These are phyloP conservation scores for Okapia johnstoni DNA, from an alignment of 2,113 vertebrate genomes.

Conservation along the genomic window DNA sequence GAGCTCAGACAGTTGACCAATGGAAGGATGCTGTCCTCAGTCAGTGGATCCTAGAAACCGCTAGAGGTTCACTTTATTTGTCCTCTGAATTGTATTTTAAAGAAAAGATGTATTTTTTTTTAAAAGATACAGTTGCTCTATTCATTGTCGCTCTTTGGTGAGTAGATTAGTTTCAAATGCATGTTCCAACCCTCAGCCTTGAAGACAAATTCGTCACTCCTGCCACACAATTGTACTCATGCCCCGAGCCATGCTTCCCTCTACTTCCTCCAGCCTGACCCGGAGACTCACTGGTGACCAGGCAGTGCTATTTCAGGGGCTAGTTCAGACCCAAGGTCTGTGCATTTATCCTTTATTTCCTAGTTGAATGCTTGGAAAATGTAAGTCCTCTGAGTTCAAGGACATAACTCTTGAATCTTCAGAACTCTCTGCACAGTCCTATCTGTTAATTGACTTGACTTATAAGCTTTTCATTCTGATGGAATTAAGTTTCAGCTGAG, in stretches of 20 bases:
- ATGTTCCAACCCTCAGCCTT: not conserved
- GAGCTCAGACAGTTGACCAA: not conserved
- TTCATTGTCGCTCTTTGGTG: not conserved
- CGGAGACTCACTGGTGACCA: rapidly evolving
- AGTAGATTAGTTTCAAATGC: not conserved
- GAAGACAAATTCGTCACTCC: not conserved
- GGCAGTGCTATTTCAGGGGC: rapidly evolving
- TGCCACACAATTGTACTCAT: not conserved
- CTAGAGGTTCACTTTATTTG: not conserved
- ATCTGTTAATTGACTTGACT: not conserved
- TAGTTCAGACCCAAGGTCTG: not conserved
- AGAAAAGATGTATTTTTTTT: not conserved
- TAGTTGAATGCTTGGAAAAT: not conserved
- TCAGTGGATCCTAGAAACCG: not conserved
- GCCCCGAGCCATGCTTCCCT: not conserved
- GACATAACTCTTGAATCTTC: not conserved
- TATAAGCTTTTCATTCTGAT: not conserved
- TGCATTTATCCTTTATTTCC: not conserved
- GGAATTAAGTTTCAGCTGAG: not conserved
- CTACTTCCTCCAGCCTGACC: not conserved
- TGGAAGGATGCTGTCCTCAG: rapidly evolving
- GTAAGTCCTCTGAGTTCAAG: not conserved
- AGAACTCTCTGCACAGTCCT: not conserved
- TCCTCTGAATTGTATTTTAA: constrained; percentile 8
- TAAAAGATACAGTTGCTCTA: not conserved